Evolutionary conservation across 2,888 invertebrate species (phyloP).

Genomic region (Spodoptera littoralis): DNA sequence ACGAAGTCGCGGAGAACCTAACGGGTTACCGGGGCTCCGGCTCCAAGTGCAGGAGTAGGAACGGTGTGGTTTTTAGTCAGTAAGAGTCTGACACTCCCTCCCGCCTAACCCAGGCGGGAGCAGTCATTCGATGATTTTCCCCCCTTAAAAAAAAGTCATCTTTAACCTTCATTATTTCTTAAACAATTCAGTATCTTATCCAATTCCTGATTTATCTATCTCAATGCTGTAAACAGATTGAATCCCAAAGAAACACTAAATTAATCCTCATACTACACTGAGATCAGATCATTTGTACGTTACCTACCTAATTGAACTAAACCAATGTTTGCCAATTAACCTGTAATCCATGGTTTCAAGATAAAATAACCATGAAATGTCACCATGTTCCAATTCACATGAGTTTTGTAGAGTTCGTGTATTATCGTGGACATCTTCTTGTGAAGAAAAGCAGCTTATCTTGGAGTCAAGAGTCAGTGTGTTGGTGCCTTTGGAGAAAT

Average conservation of each 20-base stretch:
- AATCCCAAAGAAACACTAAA: neutral
- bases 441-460: constrained; percentile 36
- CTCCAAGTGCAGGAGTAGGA: no score
- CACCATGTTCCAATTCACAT: constrained; percentile 47
- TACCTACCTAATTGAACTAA: constrained; percentile 39
- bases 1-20: no score
- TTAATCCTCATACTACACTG: constrained; percentile 10
- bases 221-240: neutral
- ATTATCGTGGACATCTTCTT: constrained; percentile 40
- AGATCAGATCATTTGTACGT: constrained; percentile 27
- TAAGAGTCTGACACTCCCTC: no score
- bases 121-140: no score
- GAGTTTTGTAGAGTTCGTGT: constrained; percentile 41
- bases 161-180: neutral
- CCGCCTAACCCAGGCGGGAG: no score
- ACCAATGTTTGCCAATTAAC: constrained; percentile 51
- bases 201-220: no score
- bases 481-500: constrained; percentile 13
- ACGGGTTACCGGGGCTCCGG: no score
- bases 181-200: neutral
- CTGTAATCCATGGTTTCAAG: constrained; percentile 41
- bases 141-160: no score
- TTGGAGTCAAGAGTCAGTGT: constrained; percentile 35
- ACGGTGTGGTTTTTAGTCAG: no score
- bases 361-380: constrained; percentile 46